Base-by-base conservation (phyloP, 1,140 invertebrate genomes). In the Drosophila ananassae region DNA sequence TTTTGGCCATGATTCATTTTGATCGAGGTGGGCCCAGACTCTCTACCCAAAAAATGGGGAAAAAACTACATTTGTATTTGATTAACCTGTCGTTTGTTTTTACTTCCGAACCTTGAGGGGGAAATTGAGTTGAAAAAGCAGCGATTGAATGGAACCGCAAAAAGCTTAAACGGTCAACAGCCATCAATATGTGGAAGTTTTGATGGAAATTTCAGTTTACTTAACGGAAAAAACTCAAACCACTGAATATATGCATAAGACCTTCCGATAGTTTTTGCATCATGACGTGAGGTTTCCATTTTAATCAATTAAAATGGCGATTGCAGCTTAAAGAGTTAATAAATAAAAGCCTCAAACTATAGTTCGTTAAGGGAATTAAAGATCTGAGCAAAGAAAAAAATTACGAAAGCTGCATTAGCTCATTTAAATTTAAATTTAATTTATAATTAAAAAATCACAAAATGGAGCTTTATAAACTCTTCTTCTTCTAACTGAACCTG, bases 51-150 rank as follows among this genome's bases (percentile, higher is more conserved):
- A 28, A 28, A 28, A 28, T 6, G 7, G 7, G 2, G 25, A 28
- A 28, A 28, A 28, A 28, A 28, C 25, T 28, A 28, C 25, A 28
- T 24, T 48, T 8, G 8, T 48, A 58, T 58, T 58, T 48, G 44
- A 48, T 48, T 48, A 34, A 34, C 21, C 30, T 10, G 12, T 48
- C 30, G 12, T 48, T 34, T 48, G 21, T 32, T 46, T 46, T 21
- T 21, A 46, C 39, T 41, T 41, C 39, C 39, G 39, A 41, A 41
- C 5, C 5, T 41, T 13, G 39, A 3, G n/a, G 25, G 41, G n/a
- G 17, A 46, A 30, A 4, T n/a, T n/a, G 41, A 21, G 39, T 13
- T 41, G 39, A 44, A 44, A 13, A 13, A 37, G 34, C 34, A 37
- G 8, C 32, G 8, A 32, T 37, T 10, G 34, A 37, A 37, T 37